Evolutionary conservation across 2,113 vertebrate species (phyloP), one percentile per base, ranked within the genome.

Genomic region (Thymallus thymallus): DNA sequence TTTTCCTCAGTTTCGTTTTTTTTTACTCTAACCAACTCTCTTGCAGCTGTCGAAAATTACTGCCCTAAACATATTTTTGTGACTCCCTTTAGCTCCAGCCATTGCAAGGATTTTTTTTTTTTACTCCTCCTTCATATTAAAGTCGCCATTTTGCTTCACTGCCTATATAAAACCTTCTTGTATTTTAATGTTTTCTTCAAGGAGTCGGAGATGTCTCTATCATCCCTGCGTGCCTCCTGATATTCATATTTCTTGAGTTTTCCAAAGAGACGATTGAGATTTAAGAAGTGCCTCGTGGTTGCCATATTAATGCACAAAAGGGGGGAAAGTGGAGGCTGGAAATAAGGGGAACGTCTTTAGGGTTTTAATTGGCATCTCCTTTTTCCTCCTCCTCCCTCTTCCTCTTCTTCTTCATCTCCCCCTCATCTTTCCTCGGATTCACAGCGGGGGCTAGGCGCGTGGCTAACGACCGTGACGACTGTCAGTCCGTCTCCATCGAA

Each of bases 111-210:
- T 89, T 91, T 91, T 84, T 78, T 85, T n/a, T 88, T 86, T 87
- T 62, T 88, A 91, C 93, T 91, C 93, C 94, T 93, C 93, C 94
- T 93, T 92, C 94, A 93, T 90, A 93, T 93, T 95, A 95, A 95
- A 95, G 95, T 96, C 95, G 95, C 95, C 95, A 97, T 97, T 96
- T 97, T 96, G 95, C 95, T 94, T 94, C 92, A 91, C 90, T 93
- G 93, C 92, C 91, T 91, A 88, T 93, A 91, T 92, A 92, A 86
- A 93, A 93, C 87, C 91, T 88, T 87, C 86, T 89, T 88, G 88
- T 91, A 85, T 90, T 91, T 83, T 91, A 83, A 80, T 88, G 90
- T 91, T 91, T 91, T 80, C 69, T 75, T 81, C 81, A 79, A 88
- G 86, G 85, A 88, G 79, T 80, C 76, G 80, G 32, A 84, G 83